Evolutionary conservation across 2,888 invertebrate species (phyloP).

Genomic region (Apomyelois bistriatella): DNA sequence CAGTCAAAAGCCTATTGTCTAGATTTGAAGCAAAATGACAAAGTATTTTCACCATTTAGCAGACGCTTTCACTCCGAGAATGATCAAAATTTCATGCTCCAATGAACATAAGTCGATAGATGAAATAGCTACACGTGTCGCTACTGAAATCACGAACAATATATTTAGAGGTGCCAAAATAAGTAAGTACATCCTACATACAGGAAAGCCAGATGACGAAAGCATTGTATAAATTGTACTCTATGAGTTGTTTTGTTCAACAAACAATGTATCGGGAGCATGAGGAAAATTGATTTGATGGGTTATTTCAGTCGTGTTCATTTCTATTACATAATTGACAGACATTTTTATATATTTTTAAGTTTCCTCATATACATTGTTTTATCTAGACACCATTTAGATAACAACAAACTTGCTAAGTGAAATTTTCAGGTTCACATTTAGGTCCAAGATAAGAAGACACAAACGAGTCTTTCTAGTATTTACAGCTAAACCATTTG

Average conservation of each 20-base stretch:
- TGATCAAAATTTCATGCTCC: neutral
- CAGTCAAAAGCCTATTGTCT: neutral
- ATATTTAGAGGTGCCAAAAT: neutral
- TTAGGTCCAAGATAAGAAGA: neutral
- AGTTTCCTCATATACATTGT: neutral
- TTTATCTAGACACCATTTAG: no score
- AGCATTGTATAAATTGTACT: neutral
- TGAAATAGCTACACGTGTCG: neutral
- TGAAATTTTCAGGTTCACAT: neutral
- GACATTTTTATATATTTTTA: neutral
- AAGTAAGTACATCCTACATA: neutral
- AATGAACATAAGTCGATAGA: neutral
- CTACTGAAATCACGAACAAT: neutral
- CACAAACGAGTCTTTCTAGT: slow-evolving; percentile 3
- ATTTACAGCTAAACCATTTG: neutral
- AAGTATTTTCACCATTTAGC: neutral
- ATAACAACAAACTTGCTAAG: no score
- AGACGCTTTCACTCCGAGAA: neutral
- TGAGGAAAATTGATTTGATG: neutral
- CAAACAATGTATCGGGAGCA: neutral
- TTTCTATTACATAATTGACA: neutral
- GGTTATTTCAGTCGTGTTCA: neutral
- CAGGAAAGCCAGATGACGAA: neutral
- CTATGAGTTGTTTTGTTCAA: neutral
- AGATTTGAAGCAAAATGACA: neutral